Evolutionary conservation across 2,888 invertebrate genomes (phyloP), one percentile per base, ranked within the genome.

Genomic region (Charanyca ferruginea): DNA sequence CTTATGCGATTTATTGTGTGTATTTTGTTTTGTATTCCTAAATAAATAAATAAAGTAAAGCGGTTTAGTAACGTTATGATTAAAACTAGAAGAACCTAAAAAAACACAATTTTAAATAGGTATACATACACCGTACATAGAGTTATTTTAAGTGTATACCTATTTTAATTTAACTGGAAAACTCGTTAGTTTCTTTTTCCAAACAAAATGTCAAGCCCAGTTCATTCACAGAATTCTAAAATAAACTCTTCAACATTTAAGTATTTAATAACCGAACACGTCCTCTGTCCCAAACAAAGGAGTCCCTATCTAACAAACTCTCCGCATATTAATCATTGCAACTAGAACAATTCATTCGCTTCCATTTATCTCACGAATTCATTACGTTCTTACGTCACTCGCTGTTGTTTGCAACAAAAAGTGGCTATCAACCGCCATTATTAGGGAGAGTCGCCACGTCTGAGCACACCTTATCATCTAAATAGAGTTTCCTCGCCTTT

Each of bases 401-500:
- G 8, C 54, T 60, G 51, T 70, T 60, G 47, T 65, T 61, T 9
- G 49, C 49, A 60, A 69, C 59, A 79, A 76, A 76, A 81, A 75
- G 28, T 66, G 54, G 28, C 18, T 42, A 66, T 66, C 63, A 76
- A 51, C 42, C 20, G 54, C 47, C 48, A 62, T 70, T 52, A 70
- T 58, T 63, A 71, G 61, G 62, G 62, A 71, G 68, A 61, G 67
- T 67, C 52, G 16, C 63, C 62, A 61, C 63, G 58, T 67, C 66
- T 69, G 51, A 45, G 48, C 65, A 59, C 68, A 75, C 63, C 76
- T 78, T 80, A 61, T 68, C 78, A 49, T 58, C 61, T 63, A 79
- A 73, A 79, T 74, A 69, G 77, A 73, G 74, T 83, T 69, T 73
- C 52, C 51, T 58, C 57, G 63, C 51, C 62, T 71, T 80, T 80